Base-by-base conservation (phyloP, 2,113 vertebrate species). In the Pelvicachromis taeniatus region DNA sequence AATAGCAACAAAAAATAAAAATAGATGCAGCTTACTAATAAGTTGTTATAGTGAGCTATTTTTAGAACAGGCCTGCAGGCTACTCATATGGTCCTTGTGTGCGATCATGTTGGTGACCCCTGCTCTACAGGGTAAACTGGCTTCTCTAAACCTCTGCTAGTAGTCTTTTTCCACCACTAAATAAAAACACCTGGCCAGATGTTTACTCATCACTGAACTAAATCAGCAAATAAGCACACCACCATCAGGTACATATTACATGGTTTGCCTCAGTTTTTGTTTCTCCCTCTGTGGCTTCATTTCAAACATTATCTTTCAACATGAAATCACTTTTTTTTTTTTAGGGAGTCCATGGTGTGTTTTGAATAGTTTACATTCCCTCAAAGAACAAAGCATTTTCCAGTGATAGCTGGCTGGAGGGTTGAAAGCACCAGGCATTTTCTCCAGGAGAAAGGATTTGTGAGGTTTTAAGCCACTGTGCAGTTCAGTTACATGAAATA, bases 401-500 rank as follows among this genome's bases (percentile, higher is more conserved):
- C 33, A 63, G 11, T 63, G 33, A 38, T 63, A 26, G 16, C 11
- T n/a, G 7, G 17, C 40, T 42, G 50, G 29, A 56, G 6, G 2
- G 13, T 77, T 33, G 23, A 7, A 52, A 68, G 59, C 59, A 63
- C 59, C 59, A 63, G 19, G 40, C 61, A 65, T 63, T 38, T 63
- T 63, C 59, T 63, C 59, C 19, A 38, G 33, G 33, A 63, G 33
- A 21, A 63, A 50, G 55, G 56, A 58, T 12, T 63, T 52, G 81
- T 52, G 13, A 84, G 9, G 21, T 56, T 84, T 84, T 26, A 19
- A 81, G 55, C 23, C 52, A 68, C 35, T 77, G 33, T 85, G 84
- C 70, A 73, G 61, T 79, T 90, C 85, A 85, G 85, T 93, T 89
- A 93, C 35, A 82, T 91, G 86, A 82, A 86, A 55, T 68, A 19